These are phyloP conservation scores for Vultur gryphus DNA, from an alignment of 2,797 vertebrate species.

Conservation along the genomic window DNA sequence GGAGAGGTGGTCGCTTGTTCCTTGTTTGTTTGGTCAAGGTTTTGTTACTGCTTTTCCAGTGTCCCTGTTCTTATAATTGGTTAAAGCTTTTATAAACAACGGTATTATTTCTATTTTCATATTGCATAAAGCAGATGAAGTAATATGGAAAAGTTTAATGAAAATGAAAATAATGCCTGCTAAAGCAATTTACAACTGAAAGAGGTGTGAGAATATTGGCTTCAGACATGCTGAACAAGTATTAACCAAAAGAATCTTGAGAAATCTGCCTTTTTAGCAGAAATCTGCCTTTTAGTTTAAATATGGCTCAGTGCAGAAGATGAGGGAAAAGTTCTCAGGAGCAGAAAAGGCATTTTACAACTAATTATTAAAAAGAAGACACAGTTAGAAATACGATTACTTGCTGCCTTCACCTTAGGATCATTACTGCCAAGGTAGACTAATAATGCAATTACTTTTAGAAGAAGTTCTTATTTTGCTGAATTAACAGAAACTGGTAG, in stretches of 20 bases:
- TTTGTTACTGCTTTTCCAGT: not conserved
- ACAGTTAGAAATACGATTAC: conserved; percentile 19
- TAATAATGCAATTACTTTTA: conserved; percentile 43
- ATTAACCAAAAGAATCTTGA: not conserved
- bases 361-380: conserved; percentile 21
- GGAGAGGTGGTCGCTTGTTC: not conserved
- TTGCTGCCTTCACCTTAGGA: conserved; percentile 25
- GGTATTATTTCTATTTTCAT: not conserved
- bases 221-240: not conserved
- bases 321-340: conserved; percentile 1
- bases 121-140: not conserved
- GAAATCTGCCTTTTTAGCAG: conserved; percentile 17
- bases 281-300: not conserved
- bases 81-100: not conserved
- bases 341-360: not conserved
- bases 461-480: conserved; percentile 41
- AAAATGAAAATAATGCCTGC: not conserved
- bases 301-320: not conserved
- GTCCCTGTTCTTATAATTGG: not conserved
- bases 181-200: not conserved
- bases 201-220: not conserved
- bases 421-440: conserved; percentile 38
- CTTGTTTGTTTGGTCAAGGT: not conserved
- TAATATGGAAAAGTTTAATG: not conserved
- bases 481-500: conserved; percentile 40